Conservation (phyloP, 1,140 invertebrate species). For the Drosophila navojoa region DNA sequence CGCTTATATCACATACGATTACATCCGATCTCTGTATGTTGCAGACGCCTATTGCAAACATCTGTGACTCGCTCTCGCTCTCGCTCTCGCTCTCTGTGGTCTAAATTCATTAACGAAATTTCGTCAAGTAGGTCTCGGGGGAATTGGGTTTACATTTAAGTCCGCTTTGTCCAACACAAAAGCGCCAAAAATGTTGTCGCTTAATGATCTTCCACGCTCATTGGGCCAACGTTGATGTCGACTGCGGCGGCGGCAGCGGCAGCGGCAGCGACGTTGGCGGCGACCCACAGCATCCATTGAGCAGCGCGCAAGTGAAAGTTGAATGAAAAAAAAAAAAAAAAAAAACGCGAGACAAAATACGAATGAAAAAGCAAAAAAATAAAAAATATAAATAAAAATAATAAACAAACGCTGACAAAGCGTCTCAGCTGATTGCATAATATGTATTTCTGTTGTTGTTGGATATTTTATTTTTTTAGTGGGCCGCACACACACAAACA, state of each 20-base stretch:
- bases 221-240: constrained; percentile 5
- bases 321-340: constrained; percentile 42
- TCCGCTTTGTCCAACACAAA: constrained; percentile 44
- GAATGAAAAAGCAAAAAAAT: constrained; percentile 33
- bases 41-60: constrained; percentile 46
- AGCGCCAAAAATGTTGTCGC: constrained; percentile 58
- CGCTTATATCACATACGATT: constrained; percentile 48
- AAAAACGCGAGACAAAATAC: no score
- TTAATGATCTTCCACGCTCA: constrained; percentile 57
- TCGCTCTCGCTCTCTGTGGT: constrained; percentile 44
- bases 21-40: constrained; percentile 49
- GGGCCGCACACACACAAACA: constrained; percentile 2
- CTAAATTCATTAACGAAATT: constrained; percentile 81
- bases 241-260: constrained; percentile 20
- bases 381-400: constrained; percentile 52
- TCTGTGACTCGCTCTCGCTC: neutral
- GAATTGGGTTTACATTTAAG: constrained; percentile 45
- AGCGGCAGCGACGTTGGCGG: constrained; percentile 2
- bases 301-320: constrained; percentile 70
- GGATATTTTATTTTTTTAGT: constrained; percentile 22
- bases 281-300: constrained; percentile 55
- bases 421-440: constrained; percentile 51
- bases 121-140: constrained; percentile 69
- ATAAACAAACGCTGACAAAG: constrained; percentile 50
- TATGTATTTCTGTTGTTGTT: constrained; percentile 2